A percentile compares a stretch with the other conserved stretches of the same genome.
These are phyloP conservation scores for Pecten maximus DNA, from an alignment of 2,888 invertebrate genomes.

Conservation along the genomic window DNA sequence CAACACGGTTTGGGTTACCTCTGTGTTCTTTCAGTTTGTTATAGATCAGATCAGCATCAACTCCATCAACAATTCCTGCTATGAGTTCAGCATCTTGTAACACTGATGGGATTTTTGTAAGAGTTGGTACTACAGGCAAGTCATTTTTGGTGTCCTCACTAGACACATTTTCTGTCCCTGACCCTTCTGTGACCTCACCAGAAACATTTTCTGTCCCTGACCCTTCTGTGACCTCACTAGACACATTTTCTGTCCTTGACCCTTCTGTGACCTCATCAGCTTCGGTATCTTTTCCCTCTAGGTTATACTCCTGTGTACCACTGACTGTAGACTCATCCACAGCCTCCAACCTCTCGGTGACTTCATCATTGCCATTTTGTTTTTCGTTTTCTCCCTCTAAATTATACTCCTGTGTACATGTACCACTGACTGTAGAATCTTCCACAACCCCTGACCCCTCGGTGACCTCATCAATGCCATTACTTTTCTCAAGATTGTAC, in stretches of 20 bases:
- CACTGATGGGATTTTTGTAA: slow-evolving; percentile 68
- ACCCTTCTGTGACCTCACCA: not conserved
- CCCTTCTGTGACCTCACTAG: not conserved
- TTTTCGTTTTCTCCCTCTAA: not conserved
- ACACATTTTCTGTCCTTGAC: not conserved
- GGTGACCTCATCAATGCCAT: not conserved
- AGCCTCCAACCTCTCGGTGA: not conserved
- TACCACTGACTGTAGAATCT: not conserved
- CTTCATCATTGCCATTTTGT: not conserved
- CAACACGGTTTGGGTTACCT: slow-evolving; percentile 65
- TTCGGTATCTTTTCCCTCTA: not conserved
- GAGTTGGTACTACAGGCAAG: not conserved
- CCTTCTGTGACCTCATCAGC: not conserved
- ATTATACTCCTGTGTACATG: not conserved
- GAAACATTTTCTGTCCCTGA: not conserved
- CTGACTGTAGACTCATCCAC: not conserved
- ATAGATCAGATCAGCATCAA: slow-evolving; percentile 64
- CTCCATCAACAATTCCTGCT: slow-evolving; percentile 61
- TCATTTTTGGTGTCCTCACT: not conserved
- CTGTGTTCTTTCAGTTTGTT: slow-evolving; percentile 64
- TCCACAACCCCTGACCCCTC: not conserved
- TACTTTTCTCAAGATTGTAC: no score
- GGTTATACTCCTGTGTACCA: not conserved
- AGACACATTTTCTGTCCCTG: not conserved
- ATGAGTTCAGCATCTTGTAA: slow-evolving; percentile 69